Evolutionary conservation across 2,797 vertebrate genomes (phyloP).

Genomic region (Sebastes dallii): DNA sequence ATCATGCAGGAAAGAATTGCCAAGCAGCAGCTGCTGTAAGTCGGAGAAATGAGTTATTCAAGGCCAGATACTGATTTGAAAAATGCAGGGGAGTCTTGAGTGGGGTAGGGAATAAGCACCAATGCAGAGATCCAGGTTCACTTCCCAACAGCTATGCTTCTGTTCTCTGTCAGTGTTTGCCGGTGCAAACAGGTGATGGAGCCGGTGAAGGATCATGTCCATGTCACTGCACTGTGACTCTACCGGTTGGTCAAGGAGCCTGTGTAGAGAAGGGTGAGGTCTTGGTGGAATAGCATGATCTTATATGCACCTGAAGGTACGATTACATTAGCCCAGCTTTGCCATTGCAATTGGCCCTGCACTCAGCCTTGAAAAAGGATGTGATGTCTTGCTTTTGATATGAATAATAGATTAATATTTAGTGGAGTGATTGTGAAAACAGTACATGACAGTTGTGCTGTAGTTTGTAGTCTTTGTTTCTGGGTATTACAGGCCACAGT

Average conservation of each 20-base stretch:
- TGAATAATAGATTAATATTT: neutral
- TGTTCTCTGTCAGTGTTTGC: neutral
- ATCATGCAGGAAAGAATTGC: neutral
- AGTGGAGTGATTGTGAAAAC: neutral
- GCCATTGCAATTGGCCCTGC: neutral
- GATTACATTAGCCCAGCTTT: neutral
- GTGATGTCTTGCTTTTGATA: neutral
- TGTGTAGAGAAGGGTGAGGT: neutral
- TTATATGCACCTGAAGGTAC: neutral
- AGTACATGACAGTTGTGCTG: too few species aligned
- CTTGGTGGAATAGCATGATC: neutral
- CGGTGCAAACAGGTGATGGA: neutral
- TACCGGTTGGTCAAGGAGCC: neutral
- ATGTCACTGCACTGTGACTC: slow-evolving; percentile 3
- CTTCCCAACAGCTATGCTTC: neutral
- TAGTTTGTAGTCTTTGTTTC: neutral
- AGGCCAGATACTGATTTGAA: neutral
- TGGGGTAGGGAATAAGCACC: neutral
- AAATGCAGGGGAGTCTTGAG: neutral
- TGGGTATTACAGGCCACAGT: neutral
- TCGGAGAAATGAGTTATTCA: neutral
- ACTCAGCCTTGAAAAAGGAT: neutral
- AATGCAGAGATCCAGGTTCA: neutral
- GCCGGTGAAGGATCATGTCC: neutral
- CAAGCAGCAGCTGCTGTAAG: neutral